Percentiles rank a stretch among this genome's conserved stretches.
Evolutionary conservation across 2,797 vertebrate genomes (phyloP).

Genomic region (Fistularia commersonii): DNA sequence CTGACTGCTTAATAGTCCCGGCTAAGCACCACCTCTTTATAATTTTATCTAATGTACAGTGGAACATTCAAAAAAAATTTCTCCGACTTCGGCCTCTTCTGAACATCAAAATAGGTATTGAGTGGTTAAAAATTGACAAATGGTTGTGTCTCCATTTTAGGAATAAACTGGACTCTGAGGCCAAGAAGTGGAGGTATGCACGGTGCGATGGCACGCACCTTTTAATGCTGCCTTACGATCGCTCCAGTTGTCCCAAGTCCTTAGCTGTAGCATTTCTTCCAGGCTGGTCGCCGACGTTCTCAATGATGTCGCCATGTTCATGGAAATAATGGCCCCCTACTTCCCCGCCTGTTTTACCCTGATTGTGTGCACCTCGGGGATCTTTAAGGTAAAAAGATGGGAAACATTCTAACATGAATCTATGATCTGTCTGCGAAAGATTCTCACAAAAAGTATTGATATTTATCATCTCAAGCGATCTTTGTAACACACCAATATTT

Average conservation of each 20-base stretch:
- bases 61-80: no score
- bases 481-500: no score
- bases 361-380: constrained; percentile 80
- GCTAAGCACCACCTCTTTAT: no score
- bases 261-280: background rate
- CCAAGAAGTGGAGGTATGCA: constrained; percentile 88
- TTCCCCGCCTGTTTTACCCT: constrained; percentile 82
- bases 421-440: no score
- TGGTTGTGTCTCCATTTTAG: constrained; percentile 53
- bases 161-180: constrained; percentile 88
- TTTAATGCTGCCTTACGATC: background rate
- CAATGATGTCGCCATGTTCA: constrained; percentile 87
- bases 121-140: background rate
- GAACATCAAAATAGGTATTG: no score
- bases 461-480: no score
- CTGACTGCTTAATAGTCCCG: no score
- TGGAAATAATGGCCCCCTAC: constrained; percentile 84
- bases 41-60: no score
- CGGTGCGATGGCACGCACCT: no score
- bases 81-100: no score
- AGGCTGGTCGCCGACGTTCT: constrained; percentile 89
- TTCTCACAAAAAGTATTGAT: no score
- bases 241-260: background rate
- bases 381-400: constrained; percentile 80
- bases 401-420: background rate